Evolutionary conservation across 2,797 vertebrate genomes (phyloP), one percentile per base, ranked within the genome.

Genomic region (Avahi laniger): DNA sequence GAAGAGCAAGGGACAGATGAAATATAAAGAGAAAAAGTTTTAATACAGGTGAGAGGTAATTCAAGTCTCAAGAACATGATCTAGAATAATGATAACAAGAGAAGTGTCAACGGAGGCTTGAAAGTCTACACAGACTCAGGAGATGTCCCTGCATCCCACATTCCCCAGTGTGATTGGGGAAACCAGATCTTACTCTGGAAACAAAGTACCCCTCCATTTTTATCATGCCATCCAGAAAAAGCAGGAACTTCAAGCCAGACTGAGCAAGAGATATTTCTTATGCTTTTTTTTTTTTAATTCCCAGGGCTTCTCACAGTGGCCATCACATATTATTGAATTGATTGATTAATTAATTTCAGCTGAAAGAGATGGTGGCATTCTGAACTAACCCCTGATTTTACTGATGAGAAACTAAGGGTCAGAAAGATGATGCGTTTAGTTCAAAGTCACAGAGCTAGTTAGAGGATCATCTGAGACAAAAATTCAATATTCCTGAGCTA

Each of bases 271-370:
- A 80, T 82, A 73, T 7, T 86, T 90, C 11, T 28, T 59, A 59
- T 5, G 24, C 24, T 35, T 35, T 72, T 73, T 54, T n/a, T 26
- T 8, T 26, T 35, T 59, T 22, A 41, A 78, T 85, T 85, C 24
- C 35, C 35, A 72, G 12, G 50, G 12, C 35, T 61, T 91, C 86
- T 54, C 70, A 76, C 8, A 41, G 54, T 76, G 38, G 46, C 59
- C 72, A 14, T 91, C 79, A 89, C 38, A 83, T 75, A n/a, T 41
- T 41, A 18, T 88, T 88, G 30, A 82, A 79, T 0, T 72, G 46
- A 85, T 28, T 54, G 43, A 65, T 80, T 85, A 35, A 72, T 87
- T 90, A 73, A 93, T 88, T 88, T 38, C 50, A 94, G 41, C 30
- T 52, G n/a, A 61, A 81, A 96, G 65, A 86, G 75, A 84, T 20